These are phyloP conservation scores for Erythrolamprus reginae DNA, from an alignment of 2,113 vertebrate species.

Conservation along the genomic window DNA sequence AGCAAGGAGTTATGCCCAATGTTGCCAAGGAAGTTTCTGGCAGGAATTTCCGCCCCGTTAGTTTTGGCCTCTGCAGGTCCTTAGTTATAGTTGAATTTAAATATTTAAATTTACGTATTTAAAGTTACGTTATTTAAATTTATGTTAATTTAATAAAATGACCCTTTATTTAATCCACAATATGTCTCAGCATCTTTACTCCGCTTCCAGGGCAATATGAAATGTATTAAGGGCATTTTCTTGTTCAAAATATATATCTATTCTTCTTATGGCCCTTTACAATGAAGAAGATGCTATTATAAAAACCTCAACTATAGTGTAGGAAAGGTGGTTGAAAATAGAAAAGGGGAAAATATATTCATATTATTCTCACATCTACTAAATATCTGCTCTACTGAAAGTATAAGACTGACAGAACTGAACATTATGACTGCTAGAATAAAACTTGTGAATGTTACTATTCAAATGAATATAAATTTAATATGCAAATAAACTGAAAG, in stretches of 20 bases:
- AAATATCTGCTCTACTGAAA: not conserved
- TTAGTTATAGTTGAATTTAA: too few relatives aligned
- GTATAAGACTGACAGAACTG: not conserved
- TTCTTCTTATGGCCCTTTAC: not conserved
- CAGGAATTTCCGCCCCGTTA: too few relatives aligned
- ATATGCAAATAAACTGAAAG: not conserved
- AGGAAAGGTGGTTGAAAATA: not conserved
- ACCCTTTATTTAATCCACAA: too few relatives aligned
- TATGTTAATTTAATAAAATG: too few relatives aligned
- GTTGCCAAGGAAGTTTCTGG: too few relatives aligned
- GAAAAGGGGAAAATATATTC: not conserved
- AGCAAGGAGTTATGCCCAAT: too few relatives aligned
- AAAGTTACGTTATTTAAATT: too few relatives aligned
- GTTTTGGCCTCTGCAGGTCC: too few relatives aligned
- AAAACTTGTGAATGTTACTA: not conserved
- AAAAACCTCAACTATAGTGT: not conserved
- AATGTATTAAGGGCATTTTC: not conserved
- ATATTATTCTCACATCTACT: not conserved
- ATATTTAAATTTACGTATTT: too few relatives aligned
- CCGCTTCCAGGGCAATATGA: too few relatives aligned
- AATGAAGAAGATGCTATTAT: not conserved
- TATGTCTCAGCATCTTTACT: too few relatives aligned
- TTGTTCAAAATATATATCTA: not conserved
- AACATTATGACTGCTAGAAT: not conserved
- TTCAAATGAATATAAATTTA: too few relatives aligned